Evolutionary conservation across 2,888 invertebrate species (phyloP).

Genomic region (Ophioninae sp.): DNA sequence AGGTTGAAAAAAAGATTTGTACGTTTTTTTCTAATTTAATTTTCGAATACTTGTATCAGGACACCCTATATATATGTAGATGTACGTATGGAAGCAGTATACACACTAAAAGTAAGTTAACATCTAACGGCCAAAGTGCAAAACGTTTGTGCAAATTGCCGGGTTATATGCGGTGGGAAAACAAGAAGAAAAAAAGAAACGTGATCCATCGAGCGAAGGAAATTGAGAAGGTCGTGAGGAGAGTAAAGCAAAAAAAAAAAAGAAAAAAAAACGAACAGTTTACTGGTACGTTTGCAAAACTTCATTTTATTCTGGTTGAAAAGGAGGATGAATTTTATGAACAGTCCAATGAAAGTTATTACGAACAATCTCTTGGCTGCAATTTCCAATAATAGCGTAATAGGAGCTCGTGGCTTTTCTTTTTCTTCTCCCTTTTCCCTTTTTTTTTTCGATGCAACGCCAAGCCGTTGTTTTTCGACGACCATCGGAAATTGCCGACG

Average conservation of each 20-base stretch:
- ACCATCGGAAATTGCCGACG: background rate
- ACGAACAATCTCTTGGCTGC: constrained; percentile 28
- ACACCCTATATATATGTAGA: background rate
- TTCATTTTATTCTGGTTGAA: constrained; percentile 13
- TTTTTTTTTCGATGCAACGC: background rate
- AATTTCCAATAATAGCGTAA: constrained; percentile 35
- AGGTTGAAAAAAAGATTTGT: too few species aligned
- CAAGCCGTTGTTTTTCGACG: background rate
- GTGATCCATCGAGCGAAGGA: background rate
- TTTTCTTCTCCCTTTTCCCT: background rate
- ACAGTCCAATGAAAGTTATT: constrained; percentile 29
- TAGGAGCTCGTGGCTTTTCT: constrained; percentile 3
- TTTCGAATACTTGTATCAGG: too few species aligned
- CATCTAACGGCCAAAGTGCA: constrained; percentile 42
- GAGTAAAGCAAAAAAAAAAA: background rate
- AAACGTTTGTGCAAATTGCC: constrained; percentile 38
- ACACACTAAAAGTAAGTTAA: constrained; percentile 31
- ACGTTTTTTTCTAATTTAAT: too few species aligned
- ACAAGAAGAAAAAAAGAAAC: constrained; percentile 20
- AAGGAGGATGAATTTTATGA: constrained; percentile 20
- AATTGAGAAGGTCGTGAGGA: constrained; percentile 18
- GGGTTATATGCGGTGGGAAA: constrained; percentile 37
- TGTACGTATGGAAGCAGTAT: background rate
- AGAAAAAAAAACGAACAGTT: background rate
- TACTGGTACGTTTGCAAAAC: background rate